A percentile compares a stretch with the other conserved stretches of the same genome.
phyloP scores from a whole-genome alignment of 2,797 vertebrate genomes.

The Squalus acanthias region DNA sequence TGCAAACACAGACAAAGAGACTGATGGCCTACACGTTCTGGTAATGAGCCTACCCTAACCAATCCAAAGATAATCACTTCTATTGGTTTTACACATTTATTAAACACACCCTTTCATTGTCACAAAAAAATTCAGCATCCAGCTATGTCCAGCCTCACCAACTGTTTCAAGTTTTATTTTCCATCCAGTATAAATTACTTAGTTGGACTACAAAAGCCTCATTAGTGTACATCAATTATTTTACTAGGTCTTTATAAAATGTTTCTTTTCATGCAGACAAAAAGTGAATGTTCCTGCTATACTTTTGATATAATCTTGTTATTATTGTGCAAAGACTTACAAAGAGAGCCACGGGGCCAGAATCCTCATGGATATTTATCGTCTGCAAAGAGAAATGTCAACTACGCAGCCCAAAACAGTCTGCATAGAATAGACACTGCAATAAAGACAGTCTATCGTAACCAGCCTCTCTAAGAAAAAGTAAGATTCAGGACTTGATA shows the following conservation, averaged over 20 bases:
- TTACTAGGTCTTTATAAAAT: not conserved
- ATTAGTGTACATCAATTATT: not conserved
- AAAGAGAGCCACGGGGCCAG: not conserved
- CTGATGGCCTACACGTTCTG: not conserved
- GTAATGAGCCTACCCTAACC: not conserved
- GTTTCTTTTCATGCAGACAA: not conserved
- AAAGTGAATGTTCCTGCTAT: not conserved
- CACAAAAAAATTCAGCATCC: not conserved
- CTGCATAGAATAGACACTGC: not conserved
- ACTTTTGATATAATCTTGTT: conserved; percentile 19
- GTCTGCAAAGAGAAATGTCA: not conserved
- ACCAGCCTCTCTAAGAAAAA: not conserved
- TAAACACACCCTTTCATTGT: not conserved
- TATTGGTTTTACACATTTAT: not conserved
- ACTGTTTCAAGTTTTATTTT: not conserved
- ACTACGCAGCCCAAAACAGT: not conserved
- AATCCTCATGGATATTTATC: conserved; percentile 8
- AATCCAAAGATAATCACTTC: not conserved
- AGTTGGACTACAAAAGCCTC: not conserved
- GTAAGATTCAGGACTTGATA: conserved; percentile 28
- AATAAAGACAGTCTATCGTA: not conserved
- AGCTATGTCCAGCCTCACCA: not conserved
- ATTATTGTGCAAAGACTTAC: not conserved
- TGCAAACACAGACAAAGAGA: not conserved
- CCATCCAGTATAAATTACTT: not conserved